Evolutionary conservation across 2,888 invertebrate species (phyloP).

Genomic region (Netelia fuscicornis): DNA sequence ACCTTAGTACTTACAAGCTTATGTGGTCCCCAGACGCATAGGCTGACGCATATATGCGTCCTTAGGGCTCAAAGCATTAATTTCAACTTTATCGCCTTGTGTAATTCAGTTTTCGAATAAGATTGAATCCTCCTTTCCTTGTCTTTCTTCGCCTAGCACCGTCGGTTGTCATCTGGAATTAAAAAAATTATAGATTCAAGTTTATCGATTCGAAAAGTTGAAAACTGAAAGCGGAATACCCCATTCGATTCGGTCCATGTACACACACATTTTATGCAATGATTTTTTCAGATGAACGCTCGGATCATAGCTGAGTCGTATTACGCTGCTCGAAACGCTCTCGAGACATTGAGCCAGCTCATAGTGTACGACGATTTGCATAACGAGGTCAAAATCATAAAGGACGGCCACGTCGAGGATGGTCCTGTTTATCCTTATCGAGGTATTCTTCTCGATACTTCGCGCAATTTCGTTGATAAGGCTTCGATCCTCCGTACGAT

Average conservation of each 20-base stretch:
- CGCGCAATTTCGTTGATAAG: slow-evolving; percentile 93
- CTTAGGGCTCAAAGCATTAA: no score
- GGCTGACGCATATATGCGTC: no score
- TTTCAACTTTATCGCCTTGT: no score
- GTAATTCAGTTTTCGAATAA: no score
- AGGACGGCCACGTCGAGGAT: slow-evolving; percentile 89
- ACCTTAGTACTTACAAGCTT: no score
- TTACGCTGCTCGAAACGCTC: slow-evolving; percentile 89
- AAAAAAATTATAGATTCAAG: no score
- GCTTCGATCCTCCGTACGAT: slow-evolving; percentile 91
- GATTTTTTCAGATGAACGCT: slow-evolving; percentile 83
- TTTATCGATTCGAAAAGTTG: not conserved
- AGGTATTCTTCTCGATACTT: slow-evolving; percentile 95
- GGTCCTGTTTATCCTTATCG: slow-evolving; percentile 94
- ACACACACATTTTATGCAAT: not conserved
- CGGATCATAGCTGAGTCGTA: slow-evolving; percentile 87
- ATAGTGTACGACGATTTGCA: slow-evolving; percentile 89
- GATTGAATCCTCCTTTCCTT: no score
- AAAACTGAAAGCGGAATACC: not conserved
- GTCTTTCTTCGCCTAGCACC: no score
- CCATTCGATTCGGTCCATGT: not conserved
- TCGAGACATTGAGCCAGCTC: slow-evolving; percentile 90
- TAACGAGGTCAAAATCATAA: slow-evolving; percentile 87
- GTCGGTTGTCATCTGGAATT: no score
- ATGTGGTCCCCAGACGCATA: no score